A percentile compares a stretch with the other conserved stretches of the same genome.
These are phyloP conservation scores for Centruroides sculpturatus DNA, from an alignment of 1,140 invertebrate species.

Conservation along the genomic window DNA sequence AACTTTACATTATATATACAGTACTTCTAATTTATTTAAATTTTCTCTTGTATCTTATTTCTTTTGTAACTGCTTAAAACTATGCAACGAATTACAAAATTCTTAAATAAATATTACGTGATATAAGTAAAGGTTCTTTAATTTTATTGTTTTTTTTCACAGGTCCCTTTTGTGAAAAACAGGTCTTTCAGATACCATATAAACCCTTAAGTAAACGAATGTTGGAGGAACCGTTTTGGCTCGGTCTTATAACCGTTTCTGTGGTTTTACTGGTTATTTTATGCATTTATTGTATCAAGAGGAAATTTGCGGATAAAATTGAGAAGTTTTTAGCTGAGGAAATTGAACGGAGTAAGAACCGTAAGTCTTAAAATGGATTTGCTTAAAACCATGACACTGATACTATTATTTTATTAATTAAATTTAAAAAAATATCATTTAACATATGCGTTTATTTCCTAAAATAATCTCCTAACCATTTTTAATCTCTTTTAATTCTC, in stretches of 20 bases:
- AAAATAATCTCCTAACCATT: background rate
- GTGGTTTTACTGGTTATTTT: constrained; percentile 55
- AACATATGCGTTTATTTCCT: background rate
- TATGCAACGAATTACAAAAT: background rate
- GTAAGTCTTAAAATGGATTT: constrained; percentile 9
- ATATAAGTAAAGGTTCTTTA: too few relatives aligned
- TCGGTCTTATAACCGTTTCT: constrained; percentile 60
- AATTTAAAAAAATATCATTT: background rate
- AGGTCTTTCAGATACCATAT: constrained; percentile 47
- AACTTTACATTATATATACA: too few relatives aligned
- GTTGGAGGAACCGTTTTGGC: constrained; percentile 67
- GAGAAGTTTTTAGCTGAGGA: constrained; percentile 65
- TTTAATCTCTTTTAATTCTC: background rate
- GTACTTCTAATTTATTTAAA: too few relatives aligned
- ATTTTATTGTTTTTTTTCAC: background rate
- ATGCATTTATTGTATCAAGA: constrained; percentile 58
- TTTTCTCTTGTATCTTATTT: too few relatives aligned
- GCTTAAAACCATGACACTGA: too few relatives aligned
- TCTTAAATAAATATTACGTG: too few relatives aligned
- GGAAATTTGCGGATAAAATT: constrained; percentile 66
- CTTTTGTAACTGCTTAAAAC: too few relatives aligned
- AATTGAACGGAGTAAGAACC: constrained; percentile 38
- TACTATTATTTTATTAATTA: background rate
- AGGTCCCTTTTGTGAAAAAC: constrained; percentile 41
- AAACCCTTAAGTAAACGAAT: constrained; percentile 53